Conservation (phyloP, 1,140 invertebrate genomes). For the Drosophila fuyamai region DNA sequence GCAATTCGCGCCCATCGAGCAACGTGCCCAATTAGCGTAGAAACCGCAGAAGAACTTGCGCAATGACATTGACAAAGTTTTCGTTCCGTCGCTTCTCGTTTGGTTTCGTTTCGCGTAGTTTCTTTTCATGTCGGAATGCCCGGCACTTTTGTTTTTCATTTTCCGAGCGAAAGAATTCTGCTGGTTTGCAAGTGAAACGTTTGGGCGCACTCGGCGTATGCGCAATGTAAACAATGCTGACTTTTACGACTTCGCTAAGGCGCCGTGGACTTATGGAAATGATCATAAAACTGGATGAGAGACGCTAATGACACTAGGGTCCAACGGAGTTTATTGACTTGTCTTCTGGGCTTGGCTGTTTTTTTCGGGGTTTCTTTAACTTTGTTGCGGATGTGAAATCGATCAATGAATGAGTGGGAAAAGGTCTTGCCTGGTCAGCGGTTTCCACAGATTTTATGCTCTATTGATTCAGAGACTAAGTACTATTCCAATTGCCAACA, state of each 20-base stretch:
- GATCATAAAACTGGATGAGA: conserved; percentile 42
- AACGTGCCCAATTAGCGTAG: conserved; percentile 46
- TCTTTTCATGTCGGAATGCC: conserved; percentile 11
- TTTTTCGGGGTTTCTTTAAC: neutral
- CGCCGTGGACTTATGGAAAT: conserved; percentile 35
- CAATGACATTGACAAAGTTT: conserved; percentile 57
- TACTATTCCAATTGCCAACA: conserved; percentile 35
- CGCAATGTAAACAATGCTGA: conserved; percentile 56
- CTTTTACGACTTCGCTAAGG: conserved; percentile 38
- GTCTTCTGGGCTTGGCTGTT: conserved; percentile 4
- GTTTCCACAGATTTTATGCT: conserved; percentile 51
- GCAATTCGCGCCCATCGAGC: conserved; percentile 22
- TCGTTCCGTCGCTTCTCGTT: conserved; percentile 34
- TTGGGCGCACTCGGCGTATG: conserved; percentile 57
- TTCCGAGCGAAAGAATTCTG: conserved; percentile 37
- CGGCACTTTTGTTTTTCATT: conserved; percentile 31
- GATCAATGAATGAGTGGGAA: conserved; percentile 38
- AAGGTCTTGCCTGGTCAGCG: conserved; percentile 19
- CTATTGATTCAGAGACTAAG: conserved; percentile 44
- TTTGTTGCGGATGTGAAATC: conserved; percentile 59
- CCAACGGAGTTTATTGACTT: conserved; percentile 57
- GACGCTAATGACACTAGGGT: conserved; percentile 43
- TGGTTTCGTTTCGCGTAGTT: conserved; percentile 36
- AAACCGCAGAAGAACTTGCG: conserved; percentile 33
- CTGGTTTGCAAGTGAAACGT: conserved; percentile 15